A percentile compares a stretch with the other conserved stretches of the same genome.
Evolutionary conservation across 2,797 vertebrate genomes (phyloP).

Genomic region (Spinibarbus caldwelli): DNA sequence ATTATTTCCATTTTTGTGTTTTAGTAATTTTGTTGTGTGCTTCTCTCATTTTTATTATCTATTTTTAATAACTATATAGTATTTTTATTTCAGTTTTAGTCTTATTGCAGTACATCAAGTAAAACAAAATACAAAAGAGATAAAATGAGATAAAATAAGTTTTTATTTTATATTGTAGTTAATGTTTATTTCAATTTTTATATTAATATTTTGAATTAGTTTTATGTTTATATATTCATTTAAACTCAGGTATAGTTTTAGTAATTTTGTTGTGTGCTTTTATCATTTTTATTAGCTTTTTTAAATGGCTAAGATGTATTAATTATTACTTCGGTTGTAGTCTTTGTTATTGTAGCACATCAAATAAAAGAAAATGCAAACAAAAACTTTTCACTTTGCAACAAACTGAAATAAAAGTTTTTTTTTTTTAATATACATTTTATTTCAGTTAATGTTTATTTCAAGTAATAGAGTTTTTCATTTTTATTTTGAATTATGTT

Average conservation of each 20-base stretch:
- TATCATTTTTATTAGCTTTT: not conserved
- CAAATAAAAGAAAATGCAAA: not conserved
- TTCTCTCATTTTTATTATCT: not conserved
- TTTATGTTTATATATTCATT: no score
- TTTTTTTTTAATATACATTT: not conserved
- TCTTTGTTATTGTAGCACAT: not conserved
- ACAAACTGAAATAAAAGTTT: not conserved
- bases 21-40: not conserved
- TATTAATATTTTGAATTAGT: not conserved
- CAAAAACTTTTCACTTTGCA: not conserved
- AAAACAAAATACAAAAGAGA: not conserved
- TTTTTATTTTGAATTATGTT: not conserved
- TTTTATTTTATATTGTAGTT: not conserved
- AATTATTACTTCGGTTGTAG: not conserved
- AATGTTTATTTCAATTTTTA: not conserved
- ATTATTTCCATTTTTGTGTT: not conserved
- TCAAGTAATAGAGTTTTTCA: not conserved
- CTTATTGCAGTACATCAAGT: not conserved
- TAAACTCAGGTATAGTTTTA: not conserved
- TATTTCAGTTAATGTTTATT: not conserved
- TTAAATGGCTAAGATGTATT: not conserved
- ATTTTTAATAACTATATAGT: not conserved
- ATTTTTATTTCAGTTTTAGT: not conserved
- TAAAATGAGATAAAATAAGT: not conserved
- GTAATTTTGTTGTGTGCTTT: not conserved